Conservation (phyloP, 2,797 vertebrate genomes). For the Darevskia mixta region DNA sequence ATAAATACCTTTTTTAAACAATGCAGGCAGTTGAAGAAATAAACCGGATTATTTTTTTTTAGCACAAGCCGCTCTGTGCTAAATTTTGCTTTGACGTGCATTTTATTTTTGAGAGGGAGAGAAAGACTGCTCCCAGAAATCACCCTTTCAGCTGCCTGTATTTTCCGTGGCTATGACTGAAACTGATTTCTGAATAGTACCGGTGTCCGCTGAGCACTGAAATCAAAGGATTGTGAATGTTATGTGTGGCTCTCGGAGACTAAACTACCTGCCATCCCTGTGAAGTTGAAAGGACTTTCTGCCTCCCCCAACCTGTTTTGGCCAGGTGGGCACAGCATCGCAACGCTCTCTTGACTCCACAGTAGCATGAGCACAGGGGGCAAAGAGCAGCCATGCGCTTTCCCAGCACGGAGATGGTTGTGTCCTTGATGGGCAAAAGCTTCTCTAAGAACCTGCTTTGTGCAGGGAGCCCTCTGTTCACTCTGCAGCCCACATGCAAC, state of each 20-base stretch:
- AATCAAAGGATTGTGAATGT: not conserved
- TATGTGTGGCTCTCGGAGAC: not conserved
- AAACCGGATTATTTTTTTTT: no score
- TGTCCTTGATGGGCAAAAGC: not conserved
- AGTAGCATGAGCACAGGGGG: not conserved
- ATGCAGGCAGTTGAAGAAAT: no score
- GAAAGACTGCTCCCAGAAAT: not conserved
- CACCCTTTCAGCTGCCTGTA: not conserved
- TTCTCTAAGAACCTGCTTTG: not conserved
- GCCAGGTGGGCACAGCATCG: no score
- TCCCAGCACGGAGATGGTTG: not conserved
- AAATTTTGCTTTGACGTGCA: not conserved
- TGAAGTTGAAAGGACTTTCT: no score
- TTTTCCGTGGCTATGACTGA: not conserved
- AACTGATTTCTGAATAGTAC: no score
- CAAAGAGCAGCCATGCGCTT: not conserved
- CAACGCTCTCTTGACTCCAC: not conserved
- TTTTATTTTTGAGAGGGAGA: not conserved
- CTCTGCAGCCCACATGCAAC: not conserved
- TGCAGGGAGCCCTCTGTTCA: not conserved
- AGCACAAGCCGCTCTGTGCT: not conserved
- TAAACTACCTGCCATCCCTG: no score
- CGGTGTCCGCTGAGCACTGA: not conserved
- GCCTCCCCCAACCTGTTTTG: no score
- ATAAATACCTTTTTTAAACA: not conserved